These are phyloP conservation scores for Mythimna albipuncta DNA, from an alignment of 2,888 invertebrate genomes.

Conservation along the genomic window DNA sequence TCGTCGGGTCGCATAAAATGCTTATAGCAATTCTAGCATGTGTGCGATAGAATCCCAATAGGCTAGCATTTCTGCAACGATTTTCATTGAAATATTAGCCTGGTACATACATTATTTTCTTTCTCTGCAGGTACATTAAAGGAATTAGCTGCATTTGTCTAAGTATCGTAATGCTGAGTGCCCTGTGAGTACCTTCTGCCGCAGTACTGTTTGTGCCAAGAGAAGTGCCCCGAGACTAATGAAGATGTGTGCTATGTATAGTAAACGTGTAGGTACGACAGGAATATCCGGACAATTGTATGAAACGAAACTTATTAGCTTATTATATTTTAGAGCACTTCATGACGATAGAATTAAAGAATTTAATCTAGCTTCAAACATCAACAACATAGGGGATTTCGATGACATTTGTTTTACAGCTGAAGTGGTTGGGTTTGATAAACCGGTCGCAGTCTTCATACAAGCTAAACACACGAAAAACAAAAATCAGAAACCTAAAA, in stretches of 20 bases:
- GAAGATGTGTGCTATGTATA: background rate
- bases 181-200: background rate
- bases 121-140: background rate
- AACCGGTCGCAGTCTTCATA: slow-evolving; percentile 40
- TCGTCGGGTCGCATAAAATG: too few species aligned
- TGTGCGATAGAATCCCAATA: too few species aligned
- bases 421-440: slow-evolving; percentile 17
- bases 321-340: slow-evolving; percentile 46
- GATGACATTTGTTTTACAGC: slow-evolving; percentile 58
- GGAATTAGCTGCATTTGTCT: background rate
- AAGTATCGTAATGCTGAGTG: background rate
- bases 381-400: slow-evolving; percentile 48
- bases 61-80: too few species aligned
- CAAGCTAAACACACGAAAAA: slow-evolving; percentile 57
- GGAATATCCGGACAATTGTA: slow-evolving; percentile 52
- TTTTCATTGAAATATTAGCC: background rate
- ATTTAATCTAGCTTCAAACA: slow-evolving; percentile 57
- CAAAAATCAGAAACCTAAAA: slow-evolving; percentile 11
- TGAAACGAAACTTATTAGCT: slow-evolving; percentile 55
- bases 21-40: too few species aligned
- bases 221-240: background rate
- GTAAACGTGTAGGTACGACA: background rate
- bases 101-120: background rate
- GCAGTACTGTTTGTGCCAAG: background rate
- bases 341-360: slow-evolving; percentile 39